A percentile compares a stretch with the other conserved stretches of the same genome.
Conservation (phyloP, 2,888 invertebrate species). For the Punctoribates punctum region DNA sequence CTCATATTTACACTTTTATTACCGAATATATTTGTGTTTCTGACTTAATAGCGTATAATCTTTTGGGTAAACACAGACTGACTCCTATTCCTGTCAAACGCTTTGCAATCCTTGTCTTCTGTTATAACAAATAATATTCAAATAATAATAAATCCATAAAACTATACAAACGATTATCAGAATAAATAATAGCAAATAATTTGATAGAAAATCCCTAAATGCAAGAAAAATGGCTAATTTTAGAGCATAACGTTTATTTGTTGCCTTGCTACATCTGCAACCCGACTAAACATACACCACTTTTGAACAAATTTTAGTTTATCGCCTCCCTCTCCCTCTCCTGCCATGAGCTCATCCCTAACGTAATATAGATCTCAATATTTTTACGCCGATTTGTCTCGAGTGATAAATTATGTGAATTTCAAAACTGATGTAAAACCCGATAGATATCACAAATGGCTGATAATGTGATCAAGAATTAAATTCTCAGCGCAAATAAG, state of each 20-base stretch:
- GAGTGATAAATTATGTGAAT: slow-evolving; percentile 8
- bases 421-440: not conserved
- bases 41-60: slow-evolving; percentile 13
- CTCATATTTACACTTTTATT: slow-evolving; percentile 12
- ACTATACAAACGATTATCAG: not conserved
- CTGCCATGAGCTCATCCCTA: too few species aligned
- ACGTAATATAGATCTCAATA: not conserved
- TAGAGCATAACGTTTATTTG: too few species aligned
- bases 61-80: not conserved
- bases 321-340: too few species aligned
- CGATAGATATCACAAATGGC: not conserved
- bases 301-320: too few species aligned
- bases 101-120: not conserved
- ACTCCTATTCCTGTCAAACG: not conserved
- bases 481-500: not conserved
- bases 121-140: not conserved
- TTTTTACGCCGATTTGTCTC: not conserved
- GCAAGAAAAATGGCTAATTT: not conserved
- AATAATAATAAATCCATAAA: slow-evolving; percentile 4
- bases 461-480: not conserved
- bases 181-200: not conserved
- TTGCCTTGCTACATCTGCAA: too few species aligned
- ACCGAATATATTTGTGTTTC: not conserved
- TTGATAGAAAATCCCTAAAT: not conserved
- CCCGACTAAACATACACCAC: too few species aligned